A percentile compares a stretch with the other conserved stretches of the same genome.
Evolutionary conservation across 2,113 vertebrate species (phyloP).

Genomic region (human (Homo sapiens)): GRCh38 chr17:79234001-79234500

Average conservation of each 20-base stretch:
- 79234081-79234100: rapidly evolving
- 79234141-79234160: background rate
- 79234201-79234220: no score
- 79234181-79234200: background rate
- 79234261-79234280: rapidly evolving
- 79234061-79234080: rapidly evolving
- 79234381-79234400: background rate
- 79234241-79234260: rapidly evolving
- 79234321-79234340: background rate
- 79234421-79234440: background rate
- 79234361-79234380: no score
- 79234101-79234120: rapidly evolving
- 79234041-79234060: rapidly evolving
- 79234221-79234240: background rate
- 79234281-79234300: rapidly evolving
- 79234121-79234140: rapidly evolving
- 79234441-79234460: rapidly evolving
- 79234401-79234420: background rate
- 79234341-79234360: no score
- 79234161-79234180: rapidly evolving
- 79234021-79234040: rapidly evolving
- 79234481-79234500: rapidly evolving
- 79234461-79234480: background rate
- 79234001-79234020: rapidly evolving
- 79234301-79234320: rapidly evolving